Base-by-base conservation (phyloP, 2,113 vertebrate species). In the Anarhynchus alexandrinus region DNA sequence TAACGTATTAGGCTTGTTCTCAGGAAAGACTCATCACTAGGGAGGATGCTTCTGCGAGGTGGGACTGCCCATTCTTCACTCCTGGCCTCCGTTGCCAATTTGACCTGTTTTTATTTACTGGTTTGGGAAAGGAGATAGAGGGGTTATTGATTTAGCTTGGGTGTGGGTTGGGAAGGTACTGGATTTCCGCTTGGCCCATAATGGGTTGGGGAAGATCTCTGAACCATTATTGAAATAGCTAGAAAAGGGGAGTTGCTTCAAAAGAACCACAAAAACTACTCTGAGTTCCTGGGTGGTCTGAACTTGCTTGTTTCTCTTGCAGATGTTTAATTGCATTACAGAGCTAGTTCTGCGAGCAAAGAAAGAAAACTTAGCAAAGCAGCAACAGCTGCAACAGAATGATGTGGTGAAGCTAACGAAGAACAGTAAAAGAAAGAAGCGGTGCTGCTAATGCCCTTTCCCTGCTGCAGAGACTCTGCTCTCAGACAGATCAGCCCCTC, bases 321-420 rank as follows among this genome's bases (percentile, higher is more conserved):
- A 99, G 99, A 99, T 99, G 99, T 99, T 99, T 98, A 99, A 99
- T 98, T 99, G 99, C 98, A 99, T 99, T 98, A 99, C 99, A 61
- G 99, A 99, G 98, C 98, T 99, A 77, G 99, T 99, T 94, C 98
- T 99, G 82, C 98, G 99, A 97, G 99, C 99, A 81, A 99, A 99
- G 99, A 99, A 99, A 98, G 99, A 99, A 95, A 99, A 99, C 94
- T 74, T 99, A 65, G 99, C 99, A 36, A 99, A 99, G 95, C 99
- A 99, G 97, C 99, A 99, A 98, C 99, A 99, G 97, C 99, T 99
- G 86, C 99, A 99, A 98, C 99, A 99, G 98, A 99, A 99, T 30
- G 99, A 99, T 26, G 99, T 99, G 98, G 98, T 99, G 97, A 99
- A 99, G 98, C 99, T 99, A 97, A 99, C 98, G 93, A 99, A 99